Evolutionary conservation across 2,888 invertebrate species (phyloP).

Genomic region (Tipula helvola): DNA sequence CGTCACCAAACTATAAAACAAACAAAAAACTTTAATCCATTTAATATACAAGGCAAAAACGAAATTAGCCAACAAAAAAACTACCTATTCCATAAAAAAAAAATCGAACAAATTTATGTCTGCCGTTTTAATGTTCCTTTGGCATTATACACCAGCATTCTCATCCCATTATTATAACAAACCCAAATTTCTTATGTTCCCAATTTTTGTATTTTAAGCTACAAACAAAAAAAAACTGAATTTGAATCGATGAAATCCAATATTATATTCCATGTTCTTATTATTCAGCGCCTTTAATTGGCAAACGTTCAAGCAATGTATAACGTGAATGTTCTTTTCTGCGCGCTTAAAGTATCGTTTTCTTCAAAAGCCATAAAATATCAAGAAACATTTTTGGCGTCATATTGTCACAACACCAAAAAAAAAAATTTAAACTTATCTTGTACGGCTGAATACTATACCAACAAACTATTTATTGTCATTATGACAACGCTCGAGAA

Average conservation of each 20-base stretch:
- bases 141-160: neutral
- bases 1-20: neutral
- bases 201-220: neutral
- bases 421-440: neutral
- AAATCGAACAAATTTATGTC: neutral
- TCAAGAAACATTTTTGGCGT: neutral
- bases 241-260: neutral
- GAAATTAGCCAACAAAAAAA: neutral
- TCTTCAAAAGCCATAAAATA: neutral
- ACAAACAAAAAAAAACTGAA: no score
- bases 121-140: neutral
- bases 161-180: neutral
- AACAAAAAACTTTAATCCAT: neutral
- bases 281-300: neutral
- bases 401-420: neutral
- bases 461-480: neutral
- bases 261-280: neutral
- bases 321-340: neutral
- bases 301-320: neutral
- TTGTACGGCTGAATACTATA: neutral
- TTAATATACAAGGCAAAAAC: neutral
- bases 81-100: neutral
- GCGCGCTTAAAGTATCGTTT: neutral
- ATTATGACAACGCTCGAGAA: neutral
- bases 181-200: neutral